Evolutionary conservation across 2,113 vertebrate genomes (phyloP).

Genomic region (Macaca fascicularis): DNA sequence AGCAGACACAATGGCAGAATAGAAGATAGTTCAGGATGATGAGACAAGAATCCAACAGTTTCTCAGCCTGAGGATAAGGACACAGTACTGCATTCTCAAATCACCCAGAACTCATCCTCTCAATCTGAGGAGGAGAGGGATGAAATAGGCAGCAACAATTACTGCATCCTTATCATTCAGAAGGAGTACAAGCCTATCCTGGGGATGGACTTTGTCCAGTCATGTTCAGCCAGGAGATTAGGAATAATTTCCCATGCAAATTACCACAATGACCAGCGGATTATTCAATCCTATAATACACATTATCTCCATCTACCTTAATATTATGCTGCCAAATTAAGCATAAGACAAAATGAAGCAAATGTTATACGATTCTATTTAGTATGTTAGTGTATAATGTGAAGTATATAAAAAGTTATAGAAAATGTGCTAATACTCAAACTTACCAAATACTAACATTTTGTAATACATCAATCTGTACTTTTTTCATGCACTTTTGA

Average conservation of each 20-base stretch:
- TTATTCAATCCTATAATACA: not conserved
- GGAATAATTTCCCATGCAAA: not conserved
- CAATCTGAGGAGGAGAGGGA: not conserved
- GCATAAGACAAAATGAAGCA: not conserved
- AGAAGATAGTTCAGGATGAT: not conserved
- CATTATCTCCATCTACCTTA: not conserved
- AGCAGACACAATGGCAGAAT: not conserved
- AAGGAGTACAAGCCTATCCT: not conserved
- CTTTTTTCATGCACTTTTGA: not conserved
- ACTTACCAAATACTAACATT: not conserved
- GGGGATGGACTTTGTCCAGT: not conserved
- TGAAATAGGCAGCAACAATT: not conserved
- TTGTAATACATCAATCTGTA: not conserved
- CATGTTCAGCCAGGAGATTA: not conserved
- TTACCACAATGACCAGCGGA: not conserved
- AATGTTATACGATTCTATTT: not conserved
- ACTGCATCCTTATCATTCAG: not conserved
- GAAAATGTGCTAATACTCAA: not conserved
- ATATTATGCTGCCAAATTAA: not conserved
- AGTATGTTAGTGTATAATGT: not conserved
- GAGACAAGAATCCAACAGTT: not conserved
- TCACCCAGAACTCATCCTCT: not conserved
- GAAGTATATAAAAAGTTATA: not conserved
- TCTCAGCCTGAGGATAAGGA: not conserved
- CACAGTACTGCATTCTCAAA: not conserved